phyloP scores from a whole-genome alignment of 1,140 invertebrate genomes.

The Campodea augens region DNA sequence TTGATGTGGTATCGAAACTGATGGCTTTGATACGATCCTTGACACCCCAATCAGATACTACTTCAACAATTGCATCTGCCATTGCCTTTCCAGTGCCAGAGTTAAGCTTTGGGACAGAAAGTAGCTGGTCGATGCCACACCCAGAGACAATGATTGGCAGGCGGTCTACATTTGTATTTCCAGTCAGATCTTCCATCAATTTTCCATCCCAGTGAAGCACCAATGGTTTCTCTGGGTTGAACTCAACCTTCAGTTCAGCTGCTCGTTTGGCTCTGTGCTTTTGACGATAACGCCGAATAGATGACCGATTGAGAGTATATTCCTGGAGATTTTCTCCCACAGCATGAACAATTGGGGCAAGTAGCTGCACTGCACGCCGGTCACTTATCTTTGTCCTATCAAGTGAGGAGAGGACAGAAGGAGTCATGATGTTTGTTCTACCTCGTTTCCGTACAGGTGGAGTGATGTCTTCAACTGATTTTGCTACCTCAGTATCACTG shows the following conservation, averaged over 20 bases:
- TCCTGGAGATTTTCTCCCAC: neutral
- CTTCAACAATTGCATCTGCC: slow-evolving; percentile 4
- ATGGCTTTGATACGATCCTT: slow-evolving; percentile 5
- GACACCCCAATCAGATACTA: slow-evolving; percentile 3
- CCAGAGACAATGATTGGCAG: slow-evolving; percentile 7
- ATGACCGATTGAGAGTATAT: neutral
- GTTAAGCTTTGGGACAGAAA: slow-evolving; percentile 5
- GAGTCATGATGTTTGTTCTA: neutral
- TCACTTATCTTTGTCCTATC: slow-evolving; percentile 7
- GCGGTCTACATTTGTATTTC: slow-evolving; percentile 5
- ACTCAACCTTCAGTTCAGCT: neutral
- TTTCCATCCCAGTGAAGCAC: slow-evolving; percentile 8
- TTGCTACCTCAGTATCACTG: neutral
- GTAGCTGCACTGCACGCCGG: neutral
- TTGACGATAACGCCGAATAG: neutral
- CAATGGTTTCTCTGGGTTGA: slow-evolving; percentile 1
- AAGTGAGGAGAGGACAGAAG: slow-evolving; percentile 1
- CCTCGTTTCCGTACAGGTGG: neutral
- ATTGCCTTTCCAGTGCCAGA: slow-evolving; percentile 7
- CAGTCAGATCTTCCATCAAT: slow-evolving; percentile 2
- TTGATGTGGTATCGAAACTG: slow-evolving; percentile 10
- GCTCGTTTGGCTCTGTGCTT: neutral
- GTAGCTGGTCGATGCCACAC: slow-evolving; percentile 1
- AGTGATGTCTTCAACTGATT: no score
- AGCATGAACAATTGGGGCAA: neutral